A percentile compares a stretch with the other conserved stretches of the same genome.
These are phyloP conservation scores for Meliscaeva auricollis DNA, from an alignment of 2,888 invertebrate species.

Conservation along the genomic window DNA sequence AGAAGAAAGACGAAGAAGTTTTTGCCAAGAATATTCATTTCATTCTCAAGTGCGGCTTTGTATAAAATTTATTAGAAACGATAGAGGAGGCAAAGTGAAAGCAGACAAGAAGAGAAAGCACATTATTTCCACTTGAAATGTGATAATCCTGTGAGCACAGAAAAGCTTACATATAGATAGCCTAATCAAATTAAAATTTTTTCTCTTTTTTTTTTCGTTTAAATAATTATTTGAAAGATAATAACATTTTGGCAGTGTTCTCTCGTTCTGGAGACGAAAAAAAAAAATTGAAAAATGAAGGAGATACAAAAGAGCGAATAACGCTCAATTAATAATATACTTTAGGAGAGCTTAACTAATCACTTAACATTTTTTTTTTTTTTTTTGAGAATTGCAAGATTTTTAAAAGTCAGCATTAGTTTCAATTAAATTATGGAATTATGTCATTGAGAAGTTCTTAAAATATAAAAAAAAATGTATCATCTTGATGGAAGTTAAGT, in stretches of 20 bases:
- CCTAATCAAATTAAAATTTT: constrained; percentile 55
- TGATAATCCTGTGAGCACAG: constrained; percentile 36
- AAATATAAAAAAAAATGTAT: too few relatives aligned
- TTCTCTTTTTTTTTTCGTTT: constrained; percentile 5
- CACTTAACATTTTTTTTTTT: constrained; percentile 9
- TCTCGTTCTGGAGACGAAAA: not conserved
- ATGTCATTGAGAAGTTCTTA: too few relatives aligned
- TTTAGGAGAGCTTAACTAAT: constrained; percentile 28
- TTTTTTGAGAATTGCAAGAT: not conserved
- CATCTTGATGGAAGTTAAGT: too few relatives aligned
- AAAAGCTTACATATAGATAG: constrained; percentile 5
- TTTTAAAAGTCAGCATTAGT: constrained; percentile 5
- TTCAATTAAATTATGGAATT: not conserved
- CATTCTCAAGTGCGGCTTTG: constrained; percentile 41
- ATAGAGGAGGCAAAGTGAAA: not conserved
- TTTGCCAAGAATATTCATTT: constrained; percentile 13
- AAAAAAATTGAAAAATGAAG: not conserved
- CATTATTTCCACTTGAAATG: constrained; percentile 46
- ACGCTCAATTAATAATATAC: constrained; percentile 29
- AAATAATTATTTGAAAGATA: constrained; percentile 46
- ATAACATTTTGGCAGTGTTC: constrained; percentile 24
- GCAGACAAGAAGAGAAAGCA: constrained; percentile 2
- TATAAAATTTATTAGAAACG: constrained; percentile 23
- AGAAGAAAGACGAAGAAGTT: not conserved
- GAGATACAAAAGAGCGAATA: not conserved